Evolutionary conservation across 23 tunicate species (phyloP).

Genomic region (Aplidium turbinatum): DNA sequence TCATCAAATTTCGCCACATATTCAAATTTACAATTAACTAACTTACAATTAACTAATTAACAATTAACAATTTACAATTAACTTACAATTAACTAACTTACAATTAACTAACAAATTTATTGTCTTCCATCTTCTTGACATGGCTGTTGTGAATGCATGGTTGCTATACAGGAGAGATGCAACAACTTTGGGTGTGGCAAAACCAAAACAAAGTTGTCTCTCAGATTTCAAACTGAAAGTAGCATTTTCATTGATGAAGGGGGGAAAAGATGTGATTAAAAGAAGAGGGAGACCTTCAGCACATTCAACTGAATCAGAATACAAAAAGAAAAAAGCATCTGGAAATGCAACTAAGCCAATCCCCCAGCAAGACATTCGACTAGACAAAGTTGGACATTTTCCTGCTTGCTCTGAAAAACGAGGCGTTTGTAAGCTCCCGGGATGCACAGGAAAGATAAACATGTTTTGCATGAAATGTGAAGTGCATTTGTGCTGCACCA

Average conservation of each 20-base stretch:
- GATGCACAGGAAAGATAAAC: conserved; percentile 20
- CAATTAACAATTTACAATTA: too few relatives aligned
- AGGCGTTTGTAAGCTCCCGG: conserved; percentile 4
- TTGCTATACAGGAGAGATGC: conserved; percentile 19
- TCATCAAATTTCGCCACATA: too few relatives aligned
- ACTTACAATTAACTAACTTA: too few relatives aligned
- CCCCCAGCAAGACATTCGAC: conserved; percentile 8
- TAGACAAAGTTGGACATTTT: conserved; percentile 11
- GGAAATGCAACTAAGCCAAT: conserved; percentile 9
- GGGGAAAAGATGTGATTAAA: neutral
- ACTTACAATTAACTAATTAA: too few relatives aligned
- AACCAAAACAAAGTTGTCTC: neutral
- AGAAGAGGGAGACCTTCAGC: conserved; percentile 20
- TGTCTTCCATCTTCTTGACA: conserved; percentile 25
- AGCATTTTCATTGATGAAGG: conserved; percentile 2
- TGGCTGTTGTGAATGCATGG: conserved; percentile 25
- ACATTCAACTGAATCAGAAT: neutral
- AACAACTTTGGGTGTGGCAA: neutral
- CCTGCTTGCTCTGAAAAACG: neutral
- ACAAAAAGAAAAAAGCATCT: conserved; percentile 1
- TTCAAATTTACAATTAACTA: too few relatives aligned
- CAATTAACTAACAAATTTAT: too few relatives aligned
- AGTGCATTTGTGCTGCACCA: conserved; percentile 7
- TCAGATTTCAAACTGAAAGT: neutral
- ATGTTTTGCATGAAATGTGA: conserved; percentile 27